Conservation (phyloP, 1,140 invertebrate genomes). For the Aphelenchoides besseyi region DNA sequence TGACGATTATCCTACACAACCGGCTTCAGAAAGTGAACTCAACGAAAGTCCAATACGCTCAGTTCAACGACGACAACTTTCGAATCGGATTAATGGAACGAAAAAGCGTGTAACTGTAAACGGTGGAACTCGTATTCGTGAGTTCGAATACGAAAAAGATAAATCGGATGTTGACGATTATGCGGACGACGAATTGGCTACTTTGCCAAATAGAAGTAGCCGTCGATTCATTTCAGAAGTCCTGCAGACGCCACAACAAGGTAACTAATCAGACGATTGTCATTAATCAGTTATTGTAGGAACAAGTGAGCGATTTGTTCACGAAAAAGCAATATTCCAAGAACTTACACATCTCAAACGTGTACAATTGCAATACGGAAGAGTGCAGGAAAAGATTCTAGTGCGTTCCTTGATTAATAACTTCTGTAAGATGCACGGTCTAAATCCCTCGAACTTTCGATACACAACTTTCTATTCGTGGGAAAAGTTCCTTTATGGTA, state of each 20-base stretch:
- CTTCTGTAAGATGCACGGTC: conserved; percentile 74
- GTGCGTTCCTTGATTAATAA: conserved; percentile 79
- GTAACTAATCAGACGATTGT: too few species aligned
- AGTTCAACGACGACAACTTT: too few species aligned
- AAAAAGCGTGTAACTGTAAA: not conserved
- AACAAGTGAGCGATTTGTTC: conserved; percentile 38
- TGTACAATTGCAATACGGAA: conserved; percentile 81
- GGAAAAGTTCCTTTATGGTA: conserved; percentile 83
- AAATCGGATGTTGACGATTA: not conserved
- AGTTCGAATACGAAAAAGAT: not conserved
- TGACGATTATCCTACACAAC: not conserved
- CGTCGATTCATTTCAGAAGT: not conserved
- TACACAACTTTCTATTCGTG: conserved; percentile 75
- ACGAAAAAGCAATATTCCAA: conserved; percentile 85
- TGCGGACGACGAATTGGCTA: not conserved
- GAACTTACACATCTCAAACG: conserved; percentile 86
- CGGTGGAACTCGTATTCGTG: not conserved
- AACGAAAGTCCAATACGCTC: not conserved
- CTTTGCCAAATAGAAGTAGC: not conserved
- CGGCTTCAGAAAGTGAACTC: not conserved
- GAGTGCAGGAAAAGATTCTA: conserved; percentile 80
- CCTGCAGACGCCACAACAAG: not conserved
- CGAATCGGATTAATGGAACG: not conserved
- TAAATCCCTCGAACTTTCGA: conserved; percentile 71
- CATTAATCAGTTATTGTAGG: not conserved